These are phyloP conservation scores for Aplocera efformata DNA, from an alignment of 2,888 invertebrate species.

Conservation along the genomic window DNA sequence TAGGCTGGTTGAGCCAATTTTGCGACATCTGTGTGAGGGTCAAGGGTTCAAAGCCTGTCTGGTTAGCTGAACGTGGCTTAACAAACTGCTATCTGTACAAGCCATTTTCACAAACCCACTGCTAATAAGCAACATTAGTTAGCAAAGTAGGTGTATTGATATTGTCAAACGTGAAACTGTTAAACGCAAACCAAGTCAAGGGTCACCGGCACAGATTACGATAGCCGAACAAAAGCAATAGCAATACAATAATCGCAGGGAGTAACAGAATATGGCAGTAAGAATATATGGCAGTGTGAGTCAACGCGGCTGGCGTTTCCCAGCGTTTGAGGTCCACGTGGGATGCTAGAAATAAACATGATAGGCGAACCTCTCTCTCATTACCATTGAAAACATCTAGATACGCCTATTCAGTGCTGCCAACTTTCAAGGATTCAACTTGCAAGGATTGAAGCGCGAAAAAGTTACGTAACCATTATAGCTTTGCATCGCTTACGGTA, in stretches of 20 bases:
- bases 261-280: constrained; percentile 15
- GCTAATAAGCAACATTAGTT: neutral
- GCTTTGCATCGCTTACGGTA: too few relatives aligned
- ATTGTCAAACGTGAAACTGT: constrained; percentile 14
- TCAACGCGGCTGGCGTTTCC: constrained; percentile 29
- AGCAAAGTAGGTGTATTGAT: constrained; percentile 1
- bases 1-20: too few relatives aligned
- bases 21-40: too few relatives aligned
- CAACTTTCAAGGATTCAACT: too few relatives aligned
- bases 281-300: constrained; percentile 19
- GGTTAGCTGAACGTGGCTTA: too few relatives aligned
- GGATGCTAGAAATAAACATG: constrained; percentile 44
- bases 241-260: constrained; percentile 24
- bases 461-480: too few relatives aligned
- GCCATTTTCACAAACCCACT: neutral
- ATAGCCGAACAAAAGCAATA: constrained; percentile 29
- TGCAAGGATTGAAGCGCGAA: too few relatives aligned
- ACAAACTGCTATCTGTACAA: too few relatives aligned
- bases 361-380: constrained; percentile 43
- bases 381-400: constrained; percentile 42
- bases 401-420: constrained; percentile 18
- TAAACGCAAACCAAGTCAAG: constrained; percentile 24
- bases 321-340: constrained; percentile 35
- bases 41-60: too few relatives aligned
- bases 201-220: constrained; percentile 27